These are phyloP conservation scores for Urocitellus parryii DNA, from an alignment of 2,113 vertebrate genomes.

Conservation along the genomic window DNA sequence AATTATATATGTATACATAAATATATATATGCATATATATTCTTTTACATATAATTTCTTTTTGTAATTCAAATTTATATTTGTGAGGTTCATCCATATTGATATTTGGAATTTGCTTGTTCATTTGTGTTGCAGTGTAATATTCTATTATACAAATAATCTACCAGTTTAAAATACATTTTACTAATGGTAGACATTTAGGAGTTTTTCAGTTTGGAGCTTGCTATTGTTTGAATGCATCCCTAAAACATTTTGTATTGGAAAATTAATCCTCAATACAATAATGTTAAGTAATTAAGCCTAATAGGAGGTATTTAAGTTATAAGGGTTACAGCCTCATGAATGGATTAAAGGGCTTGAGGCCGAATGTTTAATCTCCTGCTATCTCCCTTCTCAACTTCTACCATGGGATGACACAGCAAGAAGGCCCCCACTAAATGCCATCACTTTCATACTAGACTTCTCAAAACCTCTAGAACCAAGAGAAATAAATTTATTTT, in stretches of 20 bases:
- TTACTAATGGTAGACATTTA: background rate
- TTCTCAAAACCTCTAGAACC: background rate
- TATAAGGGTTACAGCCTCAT: background rate
- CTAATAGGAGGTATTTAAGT: background rate
- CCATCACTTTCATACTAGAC: background rate
- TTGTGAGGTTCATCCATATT: background rate
- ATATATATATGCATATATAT: background rate
- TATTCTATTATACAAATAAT: background rate
- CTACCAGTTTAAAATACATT: background rate
- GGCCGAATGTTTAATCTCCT: background rate
- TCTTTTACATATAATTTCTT: background rate
- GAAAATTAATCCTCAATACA: background rate
- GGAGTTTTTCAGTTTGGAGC: background rate
- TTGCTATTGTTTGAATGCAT: background rate
- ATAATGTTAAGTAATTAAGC: background rate
- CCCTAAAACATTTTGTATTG: background rate
- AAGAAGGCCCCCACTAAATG: background rate
- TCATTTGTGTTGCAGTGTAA: background rate
- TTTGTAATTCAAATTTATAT: background rate
- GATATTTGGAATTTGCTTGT: background rate
- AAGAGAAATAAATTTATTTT: background rate
- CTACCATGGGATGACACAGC: background rate
- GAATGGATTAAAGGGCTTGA: background rate
- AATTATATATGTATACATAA: background rate
- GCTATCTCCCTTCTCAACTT: background rate